A percentile compares a stretch with the other conserved stretches of the same genome.
Evolutionary conservation across 1,140 invertebrate species (phyloP).

Genomic region (Psilanteris sp.): DNA sequence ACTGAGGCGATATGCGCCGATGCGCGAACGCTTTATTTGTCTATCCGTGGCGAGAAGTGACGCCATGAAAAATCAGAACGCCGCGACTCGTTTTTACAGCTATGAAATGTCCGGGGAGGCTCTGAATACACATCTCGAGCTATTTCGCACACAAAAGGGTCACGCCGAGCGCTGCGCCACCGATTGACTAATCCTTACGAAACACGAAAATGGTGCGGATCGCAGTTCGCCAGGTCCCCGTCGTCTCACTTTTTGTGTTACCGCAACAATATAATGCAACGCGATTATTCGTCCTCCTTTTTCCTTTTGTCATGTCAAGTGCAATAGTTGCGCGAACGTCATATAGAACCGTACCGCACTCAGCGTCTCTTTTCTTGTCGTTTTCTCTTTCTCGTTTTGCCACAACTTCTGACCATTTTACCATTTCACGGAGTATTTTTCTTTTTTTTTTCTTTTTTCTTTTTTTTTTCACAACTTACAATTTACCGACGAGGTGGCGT

Average conservation of each 20-base stretch:
- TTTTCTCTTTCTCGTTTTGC: too few relatives aligned
- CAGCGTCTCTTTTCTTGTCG: too few relatives aligned
- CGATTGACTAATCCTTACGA: too few relatives aligned
- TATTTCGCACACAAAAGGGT: conserved; percentile 17
- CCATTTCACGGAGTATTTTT: too few relatives aligned
- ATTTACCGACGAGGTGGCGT: too few relatives aligned
- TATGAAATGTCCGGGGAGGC: conserved; percentile 29
- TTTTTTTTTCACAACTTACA: too few relatives aligned
- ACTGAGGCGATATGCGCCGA: conserved; percentile 18
- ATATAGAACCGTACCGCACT: neutral
- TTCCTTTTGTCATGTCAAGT: conserved; percentile 12
- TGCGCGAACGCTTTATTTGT: conserved; percentile 33
- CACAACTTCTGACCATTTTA: too few relatives aligned
- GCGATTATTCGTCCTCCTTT: conserved; percentile 22
- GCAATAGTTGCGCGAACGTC: conserved; percentile 3
- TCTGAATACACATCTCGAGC: conserved; percentile 15
- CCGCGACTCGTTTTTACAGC: conserved; percentile 17
- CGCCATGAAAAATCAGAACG: conserved; percentile 29
- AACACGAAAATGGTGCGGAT: conserved; percentile 12
- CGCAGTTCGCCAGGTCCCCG: neutral
- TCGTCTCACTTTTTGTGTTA: conserved; percentile 8
- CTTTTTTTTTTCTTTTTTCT: too few relatives aligned
- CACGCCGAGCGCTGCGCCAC: too few relatives aligned
- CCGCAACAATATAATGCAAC: conserved; percentile 25
- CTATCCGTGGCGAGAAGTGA: conserved; percentile 24